Base-by-base conservation (phyloP, 2,797 vertebrate genomes). In the Carcharodon carcharias region DNA sequence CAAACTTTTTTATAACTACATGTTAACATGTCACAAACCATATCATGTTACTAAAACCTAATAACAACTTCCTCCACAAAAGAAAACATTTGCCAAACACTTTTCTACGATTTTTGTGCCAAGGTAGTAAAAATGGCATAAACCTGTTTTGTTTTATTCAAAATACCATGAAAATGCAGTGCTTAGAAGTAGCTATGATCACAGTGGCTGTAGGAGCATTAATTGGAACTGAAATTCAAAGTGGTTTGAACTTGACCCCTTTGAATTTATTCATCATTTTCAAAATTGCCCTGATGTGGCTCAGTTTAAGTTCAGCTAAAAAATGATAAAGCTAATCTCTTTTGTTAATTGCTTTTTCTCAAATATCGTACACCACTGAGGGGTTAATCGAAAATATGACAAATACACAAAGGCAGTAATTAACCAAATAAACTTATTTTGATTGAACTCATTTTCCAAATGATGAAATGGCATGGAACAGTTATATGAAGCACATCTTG, bases 261-360 rank as follows among this genome's bases (percentile, higher is more conserved):
- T 45, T 67, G 91, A 93, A 93, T 93, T 67, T 93, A 93, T 93
- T 93, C 91, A 93, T 93, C 31, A 93, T 40, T 65, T 93, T 65
- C 61, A 93, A 93, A 93, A 93, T 93, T 93, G 91, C 91, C 89
- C 58, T n/a, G 31, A 92, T 63, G 63, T 63, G 89, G 89, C n/a
- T 92, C 28, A 40, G 1, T 92, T 93, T 93, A 65, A 45, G 2
- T 65, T 65, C 61, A 93, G n/a, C 91, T 65, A 45, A 93, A 89
- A 56, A 65, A 54, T 65, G 18, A 93, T 93, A 26, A 92, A 63
- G 31, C 35, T 63, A 92, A 65, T 93, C 40, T 63, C 40, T 61
- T 93, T 93, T 65, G 2, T n/a, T 65, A 93, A 93, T 93, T 26
- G 91, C n/a, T 65, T 93, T 93, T 40, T 21, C 61, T 93, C 61